Base-by-base conservation (phyloP, 2,113 vertebrate genomes). In the Cynoglossus semilaevis region DNA sequence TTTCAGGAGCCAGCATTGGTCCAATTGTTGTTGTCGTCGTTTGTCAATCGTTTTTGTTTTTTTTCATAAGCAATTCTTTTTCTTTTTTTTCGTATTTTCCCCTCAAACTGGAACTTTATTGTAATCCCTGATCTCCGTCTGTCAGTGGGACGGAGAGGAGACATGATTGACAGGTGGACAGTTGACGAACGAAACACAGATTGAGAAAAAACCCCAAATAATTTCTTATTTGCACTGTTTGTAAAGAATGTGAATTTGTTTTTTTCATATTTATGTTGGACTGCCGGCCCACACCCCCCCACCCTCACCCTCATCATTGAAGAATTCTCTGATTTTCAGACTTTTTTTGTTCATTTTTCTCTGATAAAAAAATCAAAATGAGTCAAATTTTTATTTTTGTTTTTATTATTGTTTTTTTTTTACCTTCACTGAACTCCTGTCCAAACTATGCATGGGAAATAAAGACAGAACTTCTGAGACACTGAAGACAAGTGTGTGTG, bases 391-490 rank as follows among this genome's bases (percentile, higher is more conserved):
- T 7, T 45, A n/a, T 16, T 9, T 46, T 3, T 46, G 54, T 77
- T 83, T 78, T 71, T 38, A 81, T 84, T n/a, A n/a, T n/a, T n/a
- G n/a, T n/a, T 83, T 68, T 22, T 58, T 76, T 79, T 78, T 50
- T 4, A 48, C 77, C 82, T 80, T 51, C 4, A 41, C 14, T 13
- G 12, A 41, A 64, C 88, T 89, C 82, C 83, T 90, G 88, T 91
- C 87, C 88, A 90, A 92, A 90, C 91, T 92, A 92, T 92, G 91
- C 91, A 92, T 92, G 90, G 87, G 81, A 91, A 92, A 90, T 89
- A 85, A 92, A 89, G 88, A 88, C 87, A 90, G 87, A 85, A 88
- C 87, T 88, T 85, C 85, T 83, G 78, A 87, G 85, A 89, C 86
- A 91, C 81, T 82, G 86, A 80, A 77, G 45, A 43, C 38, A 22